phyloP scores from a whole-genome alignment of 2,888 invertebrate species.

The Zaprionus obscuricornis region DNA sequence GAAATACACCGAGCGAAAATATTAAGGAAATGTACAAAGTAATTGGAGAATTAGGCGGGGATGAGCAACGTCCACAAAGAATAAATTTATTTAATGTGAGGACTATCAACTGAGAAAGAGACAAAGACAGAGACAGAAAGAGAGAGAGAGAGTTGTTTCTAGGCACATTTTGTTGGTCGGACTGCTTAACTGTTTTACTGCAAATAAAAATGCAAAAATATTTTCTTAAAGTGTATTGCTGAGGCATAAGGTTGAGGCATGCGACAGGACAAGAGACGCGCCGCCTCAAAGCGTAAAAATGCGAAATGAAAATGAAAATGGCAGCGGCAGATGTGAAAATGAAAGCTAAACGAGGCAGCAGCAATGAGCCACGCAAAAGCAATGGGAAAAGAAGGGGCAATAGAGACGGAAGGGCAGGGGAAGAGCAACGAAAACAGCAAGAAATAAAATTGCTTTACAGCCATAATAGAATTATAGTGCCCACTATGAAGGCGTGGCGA shows the following conservation, averaged over 20 bases:
- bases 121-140: conserved; percentile 11
- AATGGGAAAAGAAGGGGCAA: neutral
- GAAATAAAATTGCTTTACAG: conserved; percentile 68
- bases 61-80: too few relatives aligned
- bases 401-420: neutral
- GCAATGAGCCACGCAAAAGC: too few relatives aligned
- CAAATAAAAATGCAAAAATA: too few relatives aligned
- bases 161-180: too few relatives aligned
- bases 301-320: conserved; percentile 62
- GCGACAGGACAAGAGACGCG: too few relatives aligned
- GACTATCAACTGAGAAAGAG: neutral
- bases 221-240: too few relatives aligned
- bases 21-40: neutral
- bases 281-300: conserved; percentile 51
- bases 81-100: too few relatives aligned
- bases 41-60: neutral
- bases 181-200: too few relatives aligned
- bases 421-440: conserved; percentile 22
- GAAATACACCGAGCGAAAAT: neutral
- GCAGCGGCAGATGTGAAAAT: conserved; percentile 55
- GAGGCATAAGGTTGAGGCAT: too few relatives aligned
- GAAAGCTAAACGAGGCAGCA: conserved; percentile 48
- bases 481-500: conserved; percentile 43
- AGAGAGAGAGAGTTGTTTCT: too few relatives aligned
- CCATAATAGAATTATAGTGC: conserved; percentile 73